These are phyloP conservation scores for Metellina segmentata DNA, from an alignment of 2,888 invertebrate genomes.

Conservation along the genomic window DNA sequence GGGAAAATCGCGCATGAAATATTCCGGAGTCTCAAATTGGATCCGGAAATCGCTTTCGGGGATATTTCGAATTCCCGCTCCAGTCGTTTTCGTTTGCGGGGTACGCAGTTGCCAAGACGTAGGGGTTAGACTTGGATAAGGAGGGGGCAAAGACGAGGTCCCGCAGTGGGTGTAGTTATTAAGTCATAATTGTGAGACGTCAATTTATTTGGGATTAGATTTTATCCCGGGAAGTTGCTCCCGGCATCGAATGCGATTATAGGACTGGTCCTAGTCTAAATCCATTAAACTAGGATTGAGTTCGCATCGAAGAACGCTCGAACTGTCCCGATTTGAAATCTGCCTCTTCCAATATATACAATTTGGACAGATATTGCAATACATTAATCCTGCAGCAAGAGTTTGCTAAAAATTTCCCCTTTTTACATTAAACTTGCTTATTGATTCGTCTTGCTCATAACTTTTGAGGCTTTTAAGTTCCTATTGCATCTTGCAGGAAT, in stretches of 20 bases:
- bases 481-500: no score
- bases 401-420: no score
- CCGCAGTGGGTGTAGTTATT: slow-evolving; percentile 25
- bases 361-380: no score
- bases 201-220: slow-evolving; percentile 20
- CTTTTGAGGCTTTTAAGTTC: no score
- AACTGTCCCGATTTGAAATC: no score
- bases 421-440: no score
- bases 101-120: not conserved
- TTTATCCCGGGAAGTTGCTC: not conserved
- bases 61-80: slow-evolving; percentile 31
- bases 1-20: not conserved
- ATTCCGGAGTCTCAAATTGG: slow-evolving; percentile 20
- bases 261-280: not conserved
- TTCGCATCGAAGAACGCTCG: not conserved
- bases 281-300: not conserved
- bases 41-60: slow-evolving; percentile 19
- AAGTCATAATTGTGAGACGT: slow-evolving; percentile 36
- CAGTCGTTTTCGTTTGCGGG: not conserved
- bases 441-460: no score
- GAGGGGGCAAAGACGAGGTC: not conserved
- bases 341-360: no score
- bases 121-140: no score
- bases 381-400: no score
- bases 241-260: not conserved